phyloP scores from a whole-genome alignment of 1,140 invertebrate species.

The Drosophila rufa region DNA sequence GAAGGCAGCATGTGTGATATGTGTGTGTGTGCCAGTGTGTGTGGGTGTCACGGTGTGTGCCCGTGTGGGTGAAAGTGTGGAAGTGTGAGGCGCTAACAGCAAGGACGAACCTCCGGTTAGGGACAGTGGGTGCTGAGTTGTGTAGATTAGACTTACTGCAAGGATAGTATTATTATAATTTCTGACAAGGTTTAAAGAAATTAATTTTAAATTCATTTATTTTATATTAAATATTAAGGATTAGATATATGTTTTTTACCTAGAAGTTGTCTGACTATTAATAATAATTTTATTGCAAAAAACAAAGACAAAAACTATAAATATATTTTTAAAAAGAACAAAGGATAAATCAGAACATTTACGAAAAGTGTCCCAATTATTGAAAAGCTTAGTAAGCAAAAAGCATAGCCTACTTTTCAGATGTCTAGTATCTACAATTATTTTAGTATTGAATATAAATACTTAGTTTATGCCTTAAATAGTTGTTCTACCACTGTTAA shows the following conservation, averaged over 20 bases:
- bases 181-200: no score
- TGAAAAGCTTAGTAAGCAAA: not conserved
- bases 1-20: slow-evolving; percentile 72
- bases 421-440: not conserved
- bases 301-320: not conserved
- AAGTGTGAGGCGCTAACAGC: slow-evolving; percentile 31
- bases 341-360: not conserved
- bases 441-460: not conserved
- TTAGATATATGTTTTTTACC: no score
- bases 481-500: slow-evolving; percentile 17
- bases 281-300: no score
- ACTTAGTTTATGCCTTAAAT: not conserved
- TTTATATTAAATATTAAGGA: no score
- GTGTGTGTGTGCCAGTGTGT: slow-evolving; percentile 8
- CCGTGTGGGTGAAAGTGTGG: slow-evolving; percentile 35
- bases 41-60: slow-evolving; percentile 31
- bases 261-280: no score
- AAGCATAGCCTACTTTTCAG: not conserved
- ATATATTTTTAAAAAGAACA: not conserved
- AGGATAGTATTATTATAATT: not conserved
- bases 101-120: slow-evolving; percentile 62
- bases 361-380: not conserved
- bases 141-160: not conserved
- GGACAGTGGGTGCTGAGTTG: slow-evolving; percentile 26
- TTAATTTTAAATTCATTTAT: not conserved